A percentile compares a stretch with the other conserved stretches of the same genome.
phyloP scores from a whole-genome alignment of 2,797 vertebrate species.

The Ctenopoma multispine region DNA sequence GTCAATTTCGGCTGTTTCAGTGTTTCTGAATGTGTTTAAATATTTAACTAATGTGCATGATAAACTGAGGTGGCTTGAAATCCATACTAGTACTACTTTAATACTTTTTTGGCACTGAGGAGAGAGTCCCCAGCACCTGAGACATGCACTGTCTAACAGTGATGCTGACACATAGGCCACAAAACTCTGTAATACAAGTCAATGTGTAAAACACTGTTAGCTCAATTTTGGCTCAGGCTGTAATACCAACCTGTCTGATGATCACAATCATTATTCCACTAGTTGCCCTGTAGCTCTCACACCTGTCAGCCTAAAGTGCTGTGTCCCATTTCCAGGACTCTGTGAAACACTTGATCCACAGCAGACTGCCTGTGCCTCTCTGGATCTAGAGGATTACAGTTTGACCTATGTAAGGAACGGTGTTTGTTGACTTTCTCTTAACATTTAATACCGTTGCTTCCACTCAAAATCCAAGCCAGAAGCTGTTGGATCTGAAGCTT shows the following conservation, averaged over 20 bases:
- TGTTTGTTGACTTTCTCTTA: too few relatives aligned
- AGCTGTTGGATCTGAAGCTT: neutral
- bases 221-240: slow-evolving; percentile 9
- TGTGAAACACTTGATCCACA: neutral
- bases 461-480: neutral
- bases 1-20: too few relatives aligned
- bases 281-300: slow-evolving; percentile 15
- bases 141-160: slow-evolving; percentile 12
- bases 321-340: slow-evolving; percentile 13
- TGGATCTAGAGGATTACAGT: too few relatives aligned
- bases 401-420: too few relatives aligned
- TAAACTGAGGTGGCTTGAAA: too few relatives aligned
- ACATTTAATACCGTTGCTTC: neutral
- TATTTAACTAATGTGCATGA: too few relatives aligned
- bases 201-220: slow-evolving; percentile 12
- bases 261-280: slow-evolving; percentile 6
- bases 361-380: neutral
- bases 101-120: slow-evolving; percentile 11
- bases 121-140: neutral
- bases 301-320: slow-evolving; percentile 15
- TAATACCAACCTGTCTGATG: slow-evolving; percentile 29
- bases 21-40: too few relatives aligned
- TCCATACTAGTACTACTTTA: too few relatives aligned
- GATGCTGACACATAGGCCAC: slow-evolving; percentile 25
- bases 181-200: neutral